Evolutionary conservation across 2,113 vertebrate species (phyloP), one percentile per base, ranked within the genome.

Genomic region (Myotis yumanensis): DNA sequence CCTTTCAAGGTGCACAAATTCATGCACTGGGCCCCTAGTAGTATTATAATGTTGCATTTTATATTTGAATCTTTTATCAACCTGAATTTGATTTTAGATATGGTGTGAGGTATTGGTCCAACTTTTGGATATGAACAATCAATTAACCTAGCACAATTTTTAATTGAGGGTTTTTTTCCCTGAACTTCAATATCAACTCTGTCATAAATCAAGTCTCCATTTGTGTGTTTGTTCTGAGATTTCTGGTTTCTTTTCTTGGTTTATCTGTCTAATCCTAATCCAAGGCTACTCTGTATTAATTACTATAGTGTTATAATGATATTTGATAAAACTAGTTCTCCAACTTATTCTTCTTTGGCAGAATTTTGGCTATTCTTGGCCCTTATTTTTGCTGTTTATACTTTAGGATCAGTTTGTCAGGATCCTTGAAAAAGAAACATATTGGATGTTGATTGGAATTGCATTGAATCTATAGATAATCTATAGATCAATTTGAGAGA

Each of bases 61-160:
- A 62, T 30, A 68, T 79, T 89, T 73, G 66, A 95, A 93, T 37
- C 22, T 96, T 32, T 86, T 72, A 72, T 59, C n/a, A 64, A 81
- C 23, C 51, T 69, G 30, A 59, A 86, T 72, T 86, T 82, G 11
- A 90, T 51, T 86, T 88, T 72, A 75, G 32, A 69, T 73, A 30
- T 79, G 23, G 32, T 54, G 1, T 83, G 23, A 94, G 12, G 28
- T 25, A 72, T 59, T 40, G 23, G 23, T 30, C 46, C 12, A 68
- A 51, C 15, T n/a, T 69, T 57, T 57, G 54, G 23, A 90, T 82
- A 54, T 52, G 23, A 81, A 30, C 81, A 37, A 76, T 40, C 40
- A 54, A 54, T 84, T 87, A 76, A 43, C 28, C 15, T 35, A 90
- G n/a, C 20, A 79, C n/a, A 69, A 54, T 57, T 64, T 86, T 90